Evolutionary conservation across 1,140 invertebrate genomes (phyloP).

Genomic region (Aphis craccivora): DNA sequence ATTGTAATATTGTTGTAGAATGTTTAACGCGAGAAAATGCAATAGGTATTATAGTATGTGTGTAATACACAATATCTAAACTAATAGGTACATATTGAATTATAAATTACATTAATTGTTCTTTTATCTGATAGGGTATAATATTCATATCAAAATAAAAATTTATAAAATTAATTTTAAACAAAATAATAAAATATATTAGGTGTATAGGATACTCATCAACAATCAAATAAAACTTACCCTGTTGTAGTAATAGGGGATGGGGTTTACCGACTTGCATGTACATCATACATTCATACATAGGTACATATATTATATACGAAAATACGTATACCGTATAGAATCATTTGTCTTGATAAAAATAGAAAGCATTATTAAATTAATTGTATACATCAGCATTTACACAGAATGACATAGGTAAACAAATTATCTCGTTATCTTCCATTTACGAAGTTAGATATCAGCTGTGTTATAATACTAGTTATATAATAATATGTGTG

Average conservation of each 20-base stretch:
- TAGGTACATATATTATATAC: no score
- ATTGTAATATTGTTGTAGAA: no score
- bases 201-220: background rate
- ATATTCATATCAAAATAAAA: background rate
- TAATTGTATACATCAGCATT: background rate
- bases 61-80: background rate
- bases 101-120: background rate
- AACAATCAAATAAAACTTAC: background rate
- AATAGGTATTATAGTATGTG: background rate
- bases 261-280: background rate
- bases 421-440: constrained; percentile 1
- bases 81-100: background rate
- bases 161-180: background rate
- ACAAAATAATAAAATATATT: background rate
- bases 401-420: background rate
- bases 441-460: background rate
- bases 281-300: no score
- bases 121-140: background rate
- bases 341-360: background rate
- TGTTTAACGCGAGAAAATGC: no score
- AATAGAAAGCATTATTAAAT: constrained; percentile 18
- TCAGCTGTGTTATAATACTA: background rate
- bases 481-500: background rate
- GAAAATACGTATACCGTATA: no score
- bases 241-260: background rate